Evolutionary conservation across 2,113 vertebrate genomes (phyloP), one percentile per base, ranked within the genome.

Genomic region (Aythya baeri): DNA sequence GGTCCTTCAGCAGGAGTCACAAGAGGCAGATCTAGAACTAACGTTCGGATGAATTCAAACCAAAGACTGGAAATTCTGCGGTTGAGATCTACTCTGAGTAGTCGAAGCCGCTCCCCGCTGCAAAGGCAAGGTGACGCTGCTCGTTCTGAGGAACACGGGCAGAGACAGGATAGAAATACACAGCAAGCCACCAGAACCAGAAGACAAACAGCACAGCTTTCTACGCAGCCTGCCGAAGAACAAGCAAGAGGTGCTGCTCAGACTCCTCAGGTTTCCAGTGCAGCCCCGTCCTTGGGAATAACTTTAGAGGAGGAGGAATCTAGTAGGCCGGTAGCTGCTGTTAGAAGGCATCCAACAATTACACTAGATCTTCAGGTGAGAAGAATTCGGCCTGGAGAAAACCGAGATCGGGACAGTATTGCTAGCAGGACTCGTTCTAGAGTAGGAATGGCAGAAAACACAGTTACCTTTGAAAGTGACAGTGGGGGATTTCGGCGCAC

Each of bases 281-380:
- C 97, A 49, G 97, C 98, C 73, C 96, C 98, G 4, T 96, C 97
- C 72, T 96, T 97, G 18, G 98, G 98, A 90, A 96, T 97, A 78
- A 97, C 96, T 71, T 97, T 95, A 17, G 99, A 98, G 73, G 98
- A 98, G 75, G 98, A 97, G 34, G 98, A 99, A 78, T 93, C 97
- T 38, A 97, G 95, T 65, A 97, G 98, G 62, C 97, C 98, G 34
- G 94, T 96, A 85, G 77, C 97, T 41, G 95, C 98, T 15, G 93
- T 98, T 62, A 98, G 98, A 72, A 98, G 98, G 25, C 99, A 99
- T 80, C 99, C 99, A 2, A 99, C 98, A 29, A 99, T 99, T 96
- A 99, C 99, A 89, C 93, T 99, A 95, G 99, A 99, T 95, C 98
- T 99, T 92, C 99, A 99, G 92, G 98, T 99, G 92, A 98, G 99